Evolutionary conservation across 2,888 invertebrate genomes (phyloP), one percentile per base, ranked within the genome.

Genomic region (Rhingia campestris): DNA sequence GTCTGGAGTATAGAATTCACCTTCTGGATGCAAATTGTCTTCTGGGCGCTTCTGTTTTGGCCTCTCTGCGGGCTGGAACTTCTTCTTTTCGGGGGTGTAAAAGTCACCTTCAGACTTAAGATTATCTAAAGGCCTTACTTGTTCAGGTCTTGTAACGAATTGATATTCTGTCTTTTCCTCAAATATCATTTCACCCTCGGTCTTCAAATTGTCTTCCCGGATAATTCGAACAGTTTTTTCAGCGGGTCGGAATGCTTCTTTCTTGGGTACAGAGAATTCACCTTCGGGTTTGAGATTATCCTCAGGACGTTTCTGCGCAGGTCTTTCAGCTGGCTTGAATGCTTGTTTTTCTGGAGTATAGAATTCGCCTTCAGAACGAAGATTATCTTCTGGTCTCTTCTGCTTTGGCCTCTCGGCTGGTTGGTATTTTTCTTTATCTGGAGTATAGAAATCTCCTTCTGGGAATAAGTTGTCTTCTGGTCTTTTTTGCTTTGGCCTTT

Each of bases 391-490:
- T 2, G 91, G 92, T 81, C 87, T 90, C 47, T 91, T 91, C 66
- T 89, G 91, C n/a, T 88, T 86, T 4, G 91, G 92, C 70, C 92
- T 90, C 81, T 93, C 93, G 12, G 90, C 93, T 2, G 92, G 92
- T 0, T 87, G 86, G 39, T 86, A 89, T 4, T 86, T 80, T 0
- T 79, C 89, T 61, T 90, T 91, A 39, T 90, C 89, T 0, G 89
- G 89, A 22, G 85, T 67, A 33, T 89, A 90, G 43, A 92, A 92
- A 0, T 92, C 91, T 0, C 92, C 92, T 87, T 93, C 93, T 53
- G 94, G 93, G 45, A 92, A 92, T 7, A 95, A 91, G 88, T 94
- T 94, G 87, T 95, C 95, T 81, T 92, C 92, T 82, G 92, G 93
- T 88, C 92, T 93, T 59, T 93, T 92, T 51, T 92, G 93, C 77